Base-by-base conservation (phyloP, 1,140 invertebrate species). In the Caenorhabditis tropicalis region DNA sequence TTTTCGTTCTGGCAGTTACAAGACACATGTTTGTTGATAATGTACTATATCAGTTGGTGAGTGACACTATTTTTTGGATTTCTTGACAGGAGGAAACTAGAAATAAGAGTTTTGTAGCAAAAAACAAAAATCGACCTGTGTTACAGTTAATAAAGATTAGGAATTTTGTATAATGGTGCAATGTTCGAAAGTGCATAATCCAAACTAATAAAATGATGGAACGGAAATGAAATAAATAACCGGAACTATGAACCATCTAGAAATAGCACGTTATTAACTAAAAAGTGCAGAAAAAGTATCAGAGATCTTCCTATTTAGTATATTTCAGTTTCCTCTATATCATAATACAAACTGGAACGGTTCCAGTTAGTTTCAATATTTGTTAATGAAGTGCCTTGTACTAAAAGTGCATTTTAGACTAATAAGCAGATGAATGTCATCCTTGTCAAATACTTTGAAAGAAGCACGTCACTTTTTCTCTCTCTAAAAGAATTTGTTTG, bases 11-110 rank as follows among this genome's bases (percentile, higher is more conserved):
- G 21, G 65, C 36, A 24, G n/a, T 24, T 24, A 43, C 36, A 46
- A 21, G 2, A 27, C 65, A 46, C 65, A 21, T 74, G 65, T 74
- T 74, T 74, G 65, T 74, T 74, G 65, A 74, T 74, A 74, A 74
- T 39, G 65, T 39, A 39, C 36, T 39, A 39, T 46, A 24, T 74
- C 65, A 74, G 36, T 74, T 46, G 36, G 36, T 74, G 65, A 74
- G 36, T 74, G 65, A 74, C 36, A 43, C 5, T 16, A 33, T 36
- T 65, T n/a, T 9, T 19, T 24, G 15, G 19, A 16, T 65, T 36
- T 74, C 33, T 46, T 74, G 36, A 43, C 65, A 74, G 3, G 16
- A 33, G 16, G 58, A 36, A 36, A 24, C 2, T 10, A 7, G 16
- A 15, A 21, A 7, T 7, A 29, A 46, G n/a, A 12, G 33, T 24